phyloP scores from a whole-genome alignment of 1,140 invertebrate species.

The Aphis craccivora region DNA sequence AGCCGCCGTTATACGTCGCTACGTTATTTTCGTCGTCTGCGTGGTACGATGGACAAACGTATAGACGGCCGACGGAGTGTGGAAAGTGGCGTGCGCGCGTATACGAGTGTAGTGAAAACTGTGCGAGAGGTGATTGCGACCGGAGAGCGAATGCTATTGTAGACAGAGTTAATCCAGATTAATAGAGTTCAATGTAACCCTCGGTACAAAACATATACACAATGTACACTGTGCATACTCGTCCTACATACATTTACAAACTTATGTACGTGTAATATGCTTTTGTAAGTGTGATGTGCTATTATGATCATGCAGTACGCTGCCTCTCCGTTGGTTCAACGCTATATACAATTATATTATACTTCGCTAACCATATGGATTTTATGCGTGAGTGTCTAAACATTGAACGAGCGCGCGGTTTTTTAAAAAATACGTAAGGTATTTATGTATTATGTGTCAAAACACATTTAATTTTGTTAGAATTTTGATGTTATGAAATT shows the following conservation, averaged over 20 bases:
- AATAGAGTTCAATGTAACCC: slow-evolving; percentile 52
- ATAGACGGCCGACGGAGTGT: neutral
- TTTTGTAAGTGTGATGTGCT: slow-evolving; percentile 2
- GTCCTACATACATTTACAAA: neutral
- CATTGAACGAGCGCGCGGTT: neutral
- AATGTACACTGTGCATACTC: neutral
- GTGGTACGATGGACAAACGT: neutral
- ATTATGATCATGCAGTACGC: neutral
- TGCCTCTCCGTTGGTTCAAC: neutral
- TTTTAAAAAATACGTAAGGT: neutral
- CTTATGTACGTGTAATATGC: neutral
- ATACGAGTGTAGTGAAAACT: neutral
- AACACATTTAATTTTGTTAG: neutral
- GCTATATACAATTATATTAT: neutral
- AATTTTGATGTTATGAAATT: neutral
- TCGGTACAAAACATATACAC: neutral
- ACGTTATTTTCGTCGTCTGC: neutral
- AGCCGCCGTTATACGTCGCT: neutral
- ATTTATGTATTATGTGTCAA: neutral
- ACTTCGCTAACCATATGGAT: neutral
- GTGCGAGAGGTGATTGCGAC: neutral
- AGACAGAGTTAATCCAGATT: slow-evolving; percentile 54
- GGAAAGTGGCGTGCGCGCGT: neutral
- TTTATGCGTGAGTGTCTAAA: neutral
- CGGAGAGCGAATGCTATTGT: slow-evolving; percentile 17